Conservation (phyloP, 2,888 invertebrate species). For the Thecocarcelia acutangulata region DNA sequence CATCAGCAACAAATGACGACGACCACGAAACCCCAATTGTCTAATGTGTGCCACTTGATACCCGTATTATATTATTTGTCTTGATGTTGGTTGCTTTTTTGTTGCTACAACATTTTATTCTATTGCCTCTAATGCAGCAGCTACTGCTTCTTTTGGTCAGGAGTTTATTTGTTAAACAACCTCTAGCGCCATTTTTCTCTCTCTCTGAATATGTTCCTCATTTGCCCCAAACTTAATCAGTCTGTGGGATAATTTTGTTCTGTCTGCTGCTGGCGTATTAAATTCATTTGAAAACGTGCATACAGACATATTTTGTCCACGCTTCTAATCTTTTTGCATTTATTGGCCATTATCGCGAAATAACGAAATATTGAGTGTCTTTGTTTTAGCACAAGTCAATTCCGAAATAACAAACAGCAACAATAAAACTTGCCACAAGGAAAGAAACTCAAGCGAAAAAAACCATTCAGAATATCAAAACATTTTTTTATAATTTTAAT, state of each 20-base stretch:
- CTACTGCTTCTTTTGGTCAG: slow-evolving; percentile 42
- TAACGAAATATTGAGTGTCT: slow-evolving; percentile 63
- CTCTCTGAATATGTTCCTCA: slow-evolving; percentile 64
- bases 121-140: slow-evolving; percentile 36
- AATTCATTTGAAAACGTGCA: slow-evolving; percentile 12
- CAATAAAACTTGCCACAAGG: slow-evolving; percentile 13
- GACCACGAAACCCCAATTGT: slow-evolving; percentile 51
- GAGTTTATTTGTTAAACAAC: slow-evolving; percentile 68
- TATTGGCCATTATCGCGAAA: slow-evolving; percentile 67
- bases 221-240: slow-evolving; percentile 50
- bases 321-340: slow-evolving; percentile 68
- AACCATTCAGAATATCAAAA: slow-evolving; percentile 29
- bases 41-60: slow-evolving; percentile 65
- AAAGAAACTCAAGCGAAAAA: slow-evolving; percentile 41
- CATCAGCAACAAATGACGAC: neutral
- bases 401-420: slow-evolving; percentile 16
- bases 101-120: slow-evolving; percentile 53
- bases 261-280: slow-evolving; percentile 12
- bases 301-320: slow-evolving; percentile 65
- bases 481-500: slow-evolving; percentile 73
- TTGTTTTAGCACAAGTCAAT: slow-evolving; percentile 64
- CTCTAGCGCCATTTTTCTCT: slow-evolving; percentile 77
- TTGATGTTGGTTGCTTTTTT: slow-evolving; percentile 72
- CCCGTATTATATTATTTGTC: slow-evolving; percentile 45
- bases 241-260: slow-evolving; percentile 45